Base-by-base conservation (phyloP, 1,140 invertebrate genomes). In the Atopsyche davidsoni region DNA sequence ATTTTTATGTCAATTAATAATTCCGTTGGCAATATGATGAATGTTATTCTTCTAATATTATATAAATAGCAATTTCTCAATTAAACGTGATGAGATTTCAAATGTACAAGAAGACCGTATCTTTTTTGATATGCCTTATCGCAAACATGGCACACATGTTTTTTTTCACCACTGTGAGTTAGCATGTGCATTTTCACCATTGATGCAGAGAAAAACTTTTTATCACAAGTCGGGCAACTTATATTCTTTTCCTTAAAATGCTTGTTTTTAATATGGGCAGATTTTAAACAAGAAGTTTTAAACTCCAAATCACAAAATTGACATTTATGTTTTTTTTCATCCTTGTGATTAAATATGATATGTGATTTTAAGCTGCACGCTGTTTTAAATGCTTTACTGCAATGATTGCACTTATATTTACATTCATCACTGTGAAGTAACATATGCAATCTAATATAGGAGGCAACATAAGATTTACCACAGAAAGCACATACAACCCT, bases 191-290 rank as follows among this genome's bases (percentile, higher is more conserved):
- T 62, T 32, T 70, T 65, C 22, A 74, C 45, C 44, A 71, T 68
- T 1, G 66, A 69, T 41, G 70, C 67, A n/a, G 67, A 69, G 41
- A 72, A 72, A 46, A 73, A 74, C 23, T 63, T 60, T 44, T 73
- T 74, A 0, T 61, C 64, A 38, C 72, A 74, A 48, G 55, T 68
- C 32, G 68, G 67, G 58, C 72, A 74, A 11, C 60, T 47, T 50
- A 70, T 67, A 52, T 73, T 74, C 39, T 70, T 71, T 52, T 74
- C 72, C 55, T 72, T 70, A 13, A 69, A 61, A 58, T 74, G 72
- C 52, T 67, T 67, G 46, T 70, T 72, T 14, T 70, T 58, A 32
- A 72, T 65, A 55, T 73, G 71, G 4, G 67, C 64, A 53, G 65
- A 71, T 34, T 63, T 60, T 2, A 70, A 65, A 52, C 70, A 69